Base-by-base conservation (phyloP, 2,888 invertebrate species). In the Stomorhina lunata region DNA sequence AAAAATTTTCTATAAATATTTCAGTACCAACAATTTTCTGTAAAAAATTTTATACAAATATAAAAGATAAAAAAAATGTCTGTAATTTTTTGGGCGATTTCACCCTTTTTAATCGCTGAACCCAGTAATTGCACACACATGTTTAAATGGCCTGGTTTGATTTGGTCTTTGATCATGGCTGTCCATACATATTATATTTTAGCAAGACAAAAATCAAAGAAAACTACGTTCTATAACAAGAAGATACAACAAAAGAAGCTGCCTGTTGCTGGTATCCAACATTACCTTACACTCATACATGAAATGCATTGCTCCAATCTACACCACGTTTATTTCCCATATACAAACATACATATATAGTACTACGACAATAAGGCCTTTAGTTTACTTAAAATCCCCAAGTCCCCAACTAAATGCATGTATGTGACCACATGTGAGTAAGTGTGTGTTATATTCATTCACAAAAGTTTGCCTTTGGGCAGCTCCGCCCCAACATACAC, bases 401-500 rank as follows among this genome's bases (percentile, higher is more conserved):
- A 25, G 29, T 50, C 20, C 37, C n/a, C 17, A 48, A 37, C 29
- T 55, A 20, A 37, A 22, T 34, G 32, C 50, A 48, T 34, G 5
- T 34, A 6, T 63, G 43, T 34, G 4, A 55, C 12, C 17, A 15
- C 32, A n/a, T 34, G 27, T 50, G 20, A 15, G 20, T 32, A 22
- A n/a, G 34, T 20, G 40, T 37, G 4, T 17, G 22, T 40, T 76
- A 45, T 45, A 87, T 89, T 89, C 89, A 89, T 89, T 89, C 89
- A 89, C 86, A 89, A 89, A 89, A 88, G 86, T 88, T 86, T 87
- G 88, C 89, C 88, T 86, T 73, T 85, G 87, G 88, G 88, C 89
- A 89, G 88, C 89, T 89, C 89, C 89, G 89, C 89, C 89, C 90
- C 89, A 88, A n/a, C 81, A 73, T 79, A 84, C 82, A 77, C 63